Evolutionary conservation across 1,140 invertebrate genomes (phyloP).

Genomic region (Drosophila insularis): DNA sequence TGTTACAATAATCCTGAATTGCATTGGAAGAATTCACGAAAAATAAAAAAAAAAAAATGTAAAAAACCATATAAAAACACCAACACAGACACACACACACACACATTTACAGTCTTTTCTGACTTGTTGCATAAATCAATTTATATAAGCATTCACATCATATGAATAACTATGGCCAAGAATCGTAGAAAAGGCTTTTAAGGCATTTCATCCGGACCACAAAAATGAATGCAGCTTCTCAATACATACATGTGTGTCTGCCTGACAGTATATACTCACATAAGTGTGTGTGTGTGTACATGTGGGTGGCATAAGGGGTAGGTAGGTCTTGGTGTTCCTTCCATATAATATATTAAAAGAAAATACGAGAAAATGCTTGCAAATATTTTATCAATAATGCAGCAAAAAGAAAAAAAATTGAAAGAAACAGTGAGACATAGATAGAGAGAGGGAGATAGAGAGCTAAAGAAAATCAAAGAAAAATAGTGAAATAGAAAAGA

Average conservation of each 20-base stretch:
- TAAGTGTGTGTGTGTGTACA: neutral
- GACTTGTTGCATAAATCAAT: slow-evolving; percentile 41
- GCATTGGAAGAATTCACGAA: neutral
- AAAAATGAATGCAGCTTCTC: slow-evolving; percentile 46
- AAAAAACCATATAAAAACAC: neutral
- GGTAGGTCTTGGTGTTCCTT: neutral
- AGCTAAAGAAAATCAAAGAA: slow-evolving; percentile 25
- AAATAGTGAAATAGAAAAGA: slow-evolving; percentile 12
- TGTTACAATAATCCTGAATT: neutral
- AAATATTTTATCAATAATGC: slow-evolving; percentile 71
- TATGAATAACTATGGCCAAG: slow-evolving; percentile 17
- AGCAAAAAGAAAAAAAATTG: slow-evolving; percentile 39
- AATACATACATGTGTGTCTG: neutral
- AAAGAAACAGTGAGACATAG: slow-evolving; percentile 21
- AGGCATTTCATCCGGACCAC: slow-evolving; percentile 47
- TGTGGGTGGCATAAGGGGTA: neutral
- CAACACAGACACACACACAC: neutral
- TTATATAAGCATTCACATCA: slow-evolving; percentile 15
- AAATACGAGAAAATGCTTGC: slow-evolving; percentile 58
- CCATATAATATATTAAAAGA: slow-evolving; percentile 56
- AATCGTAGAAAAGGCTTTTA: slow-evolving; percentile 40
- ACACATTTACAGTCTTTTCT: neutral
- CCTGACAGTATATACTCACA: neutral
- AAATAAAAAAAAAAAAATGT: neutral
- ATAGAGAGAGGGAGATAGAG: slow-evolving; percentile 10